Evolutionary conservation across 2,797 vertebrate species (phyloP).

Genomic region (Sorex maritimensis): DNA sequence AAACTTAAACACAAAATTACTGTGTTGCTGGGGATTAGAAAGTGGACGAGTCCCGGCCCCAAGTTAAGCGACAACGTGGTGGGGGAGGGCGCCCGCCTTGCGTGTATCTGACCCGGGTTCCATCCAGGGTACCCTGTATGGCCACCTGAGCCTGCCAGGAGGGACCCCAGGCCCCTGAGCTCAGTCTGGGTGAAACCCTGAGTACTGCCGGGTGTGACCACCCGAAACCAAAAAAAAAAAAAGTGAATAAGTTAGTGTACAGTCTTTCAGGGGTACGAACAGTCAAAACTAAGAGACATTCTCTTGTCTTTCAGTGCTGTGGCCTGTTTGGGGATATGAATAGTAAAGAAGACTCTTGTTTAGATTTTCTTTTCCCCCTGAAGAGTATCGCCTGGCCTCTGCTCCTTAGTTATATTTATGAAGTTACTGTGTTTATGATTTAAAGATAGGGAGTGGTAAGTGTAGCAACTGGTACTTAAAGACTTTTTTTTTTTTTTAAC

Average conservation of each 20-base stretch:
- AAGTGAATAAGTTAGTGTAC: not conserved
- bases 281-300: constrained; percentile 26
- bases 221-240: no score
- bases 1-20: constrained; percentile 7
- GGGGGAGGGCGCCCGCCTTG: no score
- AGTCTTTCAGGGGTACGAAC: constrained; percentile 5
- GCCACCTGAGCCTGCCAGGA: no score
- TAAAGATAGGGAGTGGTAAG: not conserved
- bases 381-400: not conserved
- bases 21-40: not conserved
- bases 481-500: constrained; percentile 16
- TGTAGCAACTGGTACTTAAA: constrained; percentile 51
- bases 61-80: no score
- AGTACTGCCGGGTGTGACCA: no score
- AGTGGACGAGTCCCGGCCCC: not conserved
- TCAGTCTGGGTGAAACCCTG: no score
- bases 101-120: no score
- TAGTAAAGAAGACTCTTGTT: constrained; percentile 20
- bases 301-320: not conserved
- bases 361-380: not conserved
- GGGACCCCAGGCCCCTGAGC: no score
- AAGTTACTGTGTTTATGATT: constrained; percentile 58
- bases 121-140: no score
- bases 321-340: constrained; percentile 32
- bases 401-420: constrained; percentile 15